Evolutionary conservation across 2,797 vertebrate species (phyloP).

Genomic region (Spinus pinus): DNA sequence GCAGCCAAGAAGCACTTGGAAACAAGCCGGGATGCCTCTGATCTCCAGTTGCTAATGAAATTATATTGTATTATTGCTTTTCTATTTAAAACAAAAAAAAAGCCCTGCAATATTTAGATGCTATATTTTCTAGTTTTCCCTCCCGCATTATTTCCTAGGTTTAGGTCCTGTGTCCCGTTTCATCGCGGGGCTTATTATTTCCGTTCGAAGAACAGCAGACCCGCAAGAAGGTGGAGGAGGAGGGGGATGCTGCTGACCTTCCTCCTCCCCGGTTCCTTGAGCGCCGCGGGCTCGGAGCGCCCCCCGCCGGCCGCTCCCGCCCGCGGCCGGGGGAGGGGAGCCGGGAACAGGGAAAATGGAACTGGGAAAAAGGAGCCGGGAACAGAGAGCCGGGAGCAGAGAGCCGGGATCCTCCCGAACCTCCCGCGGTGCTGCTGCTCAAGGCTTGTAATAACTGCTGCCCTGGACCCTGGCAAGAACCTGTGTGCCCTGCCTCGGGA

Average conservation of each 20-base stretch:
- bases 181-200: not conserved
- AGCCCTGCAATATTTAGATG: not conserved
- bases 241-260: accelerated
- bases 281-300: constrained; percentile 6
- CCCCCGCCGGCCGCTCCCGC: not conserved
- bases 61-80: not conserved
- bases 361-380: accelerated
- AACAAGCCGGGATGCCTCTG: not conserved
- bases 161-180: not conserved
- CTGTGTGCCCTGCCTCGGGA: accelerated
- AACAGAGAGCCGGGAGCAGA: too few relatives aligned
- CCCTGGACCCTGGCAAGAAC: accelerated
- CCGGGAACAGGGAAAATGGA: accelerated
- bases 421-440: accelerated
- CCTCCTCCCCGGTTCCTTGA: accelerated
- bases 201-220: not conserved
- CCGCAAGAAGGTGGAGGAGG: not conserved
- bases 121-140: not conserved
- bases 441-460: accelerated
- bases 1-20: not conserved
- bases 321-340: not conserved
- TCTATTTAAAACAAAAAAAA: not conserved
- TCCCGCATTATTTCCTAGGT: not conserved
- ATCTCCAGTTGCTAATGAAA: not conserved
- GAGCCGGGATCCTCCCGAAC: not conserved